phyloP scores from a whole-genome alignment of 2,797 vertebrate genomes.

The Danio kyathit region DNA sequence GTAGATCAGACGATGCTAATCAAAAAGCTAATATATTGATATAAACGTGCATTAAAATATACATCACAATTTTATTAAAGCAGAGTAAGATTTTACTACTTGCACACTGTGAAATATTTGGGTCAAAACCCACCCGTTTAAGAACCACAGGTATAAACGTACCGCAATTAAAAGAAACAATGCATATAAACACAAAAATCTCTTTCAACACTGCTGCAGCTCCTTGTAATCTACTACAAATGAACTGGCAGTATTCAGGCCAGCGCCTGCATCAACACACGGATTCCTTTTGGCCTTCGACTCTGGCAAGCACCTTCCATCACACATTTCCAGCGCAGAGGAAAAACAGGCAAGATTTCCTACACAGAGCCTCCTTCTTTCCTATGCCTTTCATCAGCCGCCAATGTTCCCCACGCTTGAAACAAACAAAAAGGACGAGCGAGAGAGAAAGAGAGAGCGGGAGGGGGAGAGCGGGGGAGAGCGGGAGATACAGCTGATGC shows the following conservation, averaged over 20 bases:
- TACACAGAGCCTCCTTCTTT: slow-evolving; percentile 31
- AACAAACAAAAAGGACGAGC: slow-evolving; percentile 41
- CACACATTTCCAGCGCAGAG: slow-evolving; percentile 38
- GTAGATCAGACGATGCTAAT: background rate
- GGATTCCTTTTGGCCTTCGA: slow-evolving; percentile 39
- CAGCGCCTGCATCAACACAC: slow-evolving; percentile 32
- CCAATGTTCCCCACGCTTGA: slow-evolving; percentile 42
- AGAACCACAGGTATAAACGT: background rate
- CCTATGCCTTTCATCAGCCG: slow-evolving; percentile 49
- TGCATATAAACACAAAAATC: slow-evolving; percentile 1
- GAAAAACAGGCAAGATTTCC: slow-evolving; percentile 37
- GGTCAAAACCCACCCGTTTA: slow-evolving; percentile 2
- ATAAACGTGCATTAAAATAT: background rate
- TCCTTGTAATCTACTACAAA: slow-evolving; percentile 16
- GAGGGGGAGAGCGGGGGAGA: slow-evolving; percentile 24
- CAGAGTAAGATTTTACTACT: background rate
- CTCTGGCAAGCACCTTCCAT: slow-evolving; percentile 40
- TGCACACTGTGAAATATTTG: background rate
- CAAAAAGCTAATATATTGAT: background rate
- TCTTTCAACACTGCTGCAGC: background rate
- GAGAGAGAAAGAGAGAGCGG: background rate
- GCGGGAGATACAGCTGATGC: slow-evolving; percentile 70
- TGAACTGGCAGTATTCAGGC: slow-evolving; percentile 44
- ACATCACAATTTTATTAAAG: background rate
- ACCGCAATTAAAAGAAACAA: background rate